Evolutionary conservation across 2,797 vertebrate species (phyloP).

Genomic region (Margarornis squamiger): DNA sequence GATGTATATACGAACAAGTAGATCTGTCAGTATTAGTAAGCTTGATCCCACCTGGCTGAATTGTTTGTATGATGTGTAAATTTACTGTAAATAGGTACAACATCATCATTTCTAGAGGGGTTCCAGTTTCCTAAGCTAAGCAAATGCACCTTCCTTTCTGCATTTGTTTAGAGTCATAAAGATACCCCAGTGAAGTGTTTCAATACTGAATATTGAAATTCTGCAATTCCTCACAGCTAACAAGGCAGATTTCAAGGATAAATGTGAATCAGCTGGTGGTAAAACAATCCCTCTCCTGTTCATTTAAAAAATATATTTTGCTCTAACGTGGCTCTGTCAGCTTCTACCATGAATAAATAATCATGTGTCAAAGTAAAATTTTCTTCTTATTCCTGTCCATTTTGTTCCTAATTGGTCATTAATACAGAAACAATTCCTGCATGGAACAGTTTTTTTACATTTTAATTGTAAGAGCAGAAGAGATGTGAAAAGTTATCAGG

Average conservation of each 20-base stretch:
- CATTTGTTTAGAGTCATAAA: background rate
- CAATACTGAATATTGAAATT: background rate
- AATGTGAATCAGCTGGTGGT: background rate
- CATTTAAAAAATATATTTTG: slow-evolving; percentile 16
- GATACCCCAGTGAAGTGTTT: background rate
- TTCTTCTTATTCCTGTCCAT: background rate
- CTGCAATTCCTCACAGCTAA: background rate
- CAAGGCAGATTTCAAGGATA: background rate
- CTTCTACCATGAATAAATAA: slow-evolving; percentile 29
- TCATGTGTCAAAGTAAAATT: background rate
- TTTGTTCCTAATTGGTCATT: slow-evolving; percentile 9
- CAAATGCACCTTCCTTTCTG: background rate
- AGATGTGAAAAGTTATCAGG: background rate
- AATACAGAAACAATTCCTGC: background rate
- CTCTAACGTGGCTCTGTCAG: background rate
- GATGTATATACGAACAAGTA: background rate
- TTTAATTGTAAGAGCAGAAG: background rate
- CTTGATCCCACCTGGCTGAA: background rate
- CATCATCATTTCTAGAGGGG: background rate
- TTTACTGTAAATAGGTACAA: background rate
- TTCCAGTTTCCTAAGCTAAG: background rate
- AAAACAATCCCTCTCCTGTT: slow-evolving; percentile 7
- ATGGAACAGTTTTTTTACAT: background rate
- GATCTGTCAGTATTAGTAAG: background rate
- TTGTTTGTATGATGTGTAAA: background rate